Percentiles rank a stretch among this genome's conserved stretches.
phyloP scores from a whole-genome alignment of 2,797 vertebrate genomes.

The Eospalax fontanierii region DNA sequence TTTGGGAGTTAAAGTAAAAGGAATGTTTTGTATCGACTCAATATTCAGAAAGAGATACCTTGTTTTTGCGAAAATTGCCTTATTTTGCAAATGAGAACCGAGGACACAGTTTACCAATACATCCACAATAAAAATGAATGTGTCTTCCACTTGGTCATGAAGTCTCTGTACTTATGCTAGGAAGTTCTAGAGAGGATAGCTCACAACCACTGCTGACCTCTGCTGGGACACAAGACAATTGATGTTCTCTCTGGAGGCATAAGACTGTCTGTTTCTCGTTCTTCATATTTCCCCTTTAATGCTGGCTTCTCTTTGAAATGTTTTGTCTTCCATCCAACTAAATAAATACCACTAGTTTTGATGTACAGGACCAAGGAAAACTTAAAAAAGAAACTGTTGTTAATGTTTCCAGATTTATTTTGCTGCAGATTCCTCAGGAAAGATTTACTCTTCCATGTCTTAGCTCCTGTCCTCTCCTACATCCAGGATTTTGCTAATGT shows the following conservation, averaged over 20 bases:
- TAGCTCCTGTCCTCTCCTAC: neutral
- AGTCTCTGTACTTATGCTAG: neutral
- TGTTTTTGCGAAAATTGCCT: neutral
- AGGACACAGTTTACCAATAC: neutral
- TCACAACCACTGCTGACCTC: neutral
- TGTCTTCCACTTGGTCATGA: neutral
- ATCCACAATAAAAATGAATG: neutral
- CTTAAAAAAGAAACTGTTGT: neutral
- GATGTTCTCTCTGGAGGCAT: neutral
- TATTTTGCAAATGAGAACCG: neutral
- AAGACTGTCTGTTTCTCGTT: neutral
- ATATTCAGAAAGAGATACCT: neutral
- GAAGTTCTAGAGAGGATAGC: neutral
- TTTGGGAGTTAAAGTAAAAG: neutral
- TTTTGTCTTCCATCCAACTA: conserved; percentile 30
- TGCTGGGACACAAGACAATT: neutral
- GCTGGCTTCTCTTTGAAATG: conserved; percentile 50
- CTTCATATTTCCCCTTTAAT: conserved; percentile 39
- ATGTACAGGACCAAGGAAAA: conserved; percentile 52
- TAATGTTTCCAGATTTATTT: conserved; percentile 56
- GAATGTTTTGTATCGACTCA: neutral
- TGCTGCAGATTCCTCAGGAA: neutral
- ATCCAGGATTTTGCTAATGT: conserved; percentile 10
- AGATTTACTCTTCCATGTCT: neutral
- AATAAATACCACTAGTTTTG: conserved; percentile 42